These are phyloP conservation scores for Molorchus minor DNA, from an alignment of 2,888 invertebrate genomes.

Conservation along the genomic window DNA sequence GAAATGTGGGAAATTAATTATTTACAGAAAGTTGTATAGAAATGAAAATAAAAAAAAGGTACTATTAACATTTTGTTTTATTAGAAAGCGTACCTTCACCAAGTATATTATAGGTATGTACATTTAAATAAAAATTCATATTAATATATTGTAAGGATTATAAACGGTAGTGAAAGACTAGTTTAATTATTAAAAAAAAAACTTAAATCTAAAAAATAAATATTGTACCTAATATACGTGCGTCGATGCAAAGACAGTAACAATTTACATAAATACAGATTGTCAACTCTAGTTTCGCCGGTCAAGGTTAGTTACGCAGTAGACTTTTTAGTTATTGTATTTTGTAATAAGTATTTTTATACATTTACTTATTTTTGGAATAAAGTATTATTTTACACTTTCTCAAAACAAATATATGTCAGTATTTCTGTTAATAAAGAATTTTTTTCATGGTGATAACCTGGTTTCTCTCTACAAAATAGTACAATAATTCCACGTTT, in stretches of 20 bases:
- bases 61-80: constrained; percentile 30
- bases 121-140: no score
- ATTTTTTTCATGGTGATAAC: no score
- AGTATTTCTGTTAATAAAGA: no score
- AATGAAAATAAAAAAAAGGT: constrained; percentile 1
- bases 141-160: background rate
- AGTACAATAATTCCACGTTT: no score
- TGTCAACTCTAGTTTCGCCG: no score
- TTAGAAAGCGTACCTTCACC: constrained; percentile 19
- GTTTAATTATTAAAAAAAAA: background rate
- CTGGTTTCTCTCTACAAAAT: no score
- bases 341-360: no score
- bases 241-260: background rate
- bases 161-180: background rate
- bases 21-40: constrained; percentile 3
- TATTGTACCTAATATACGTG: background rate
- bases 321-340: no score
- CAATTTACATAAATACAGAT: no score
- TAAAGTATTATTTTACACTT: no score
- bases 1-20: background rate
- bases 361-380: no score
- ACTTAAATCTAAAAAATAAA: background rate
- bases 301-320: no score
- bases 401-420: background rate
- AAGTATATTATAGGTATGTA: background rate